A percentile compares a stretch with the other conserved stretches of the same genome.
Evolutionary conservation across 2,797 vertebrate species (phyloP).

Genomic region (Balearica regulorum): DNA sequence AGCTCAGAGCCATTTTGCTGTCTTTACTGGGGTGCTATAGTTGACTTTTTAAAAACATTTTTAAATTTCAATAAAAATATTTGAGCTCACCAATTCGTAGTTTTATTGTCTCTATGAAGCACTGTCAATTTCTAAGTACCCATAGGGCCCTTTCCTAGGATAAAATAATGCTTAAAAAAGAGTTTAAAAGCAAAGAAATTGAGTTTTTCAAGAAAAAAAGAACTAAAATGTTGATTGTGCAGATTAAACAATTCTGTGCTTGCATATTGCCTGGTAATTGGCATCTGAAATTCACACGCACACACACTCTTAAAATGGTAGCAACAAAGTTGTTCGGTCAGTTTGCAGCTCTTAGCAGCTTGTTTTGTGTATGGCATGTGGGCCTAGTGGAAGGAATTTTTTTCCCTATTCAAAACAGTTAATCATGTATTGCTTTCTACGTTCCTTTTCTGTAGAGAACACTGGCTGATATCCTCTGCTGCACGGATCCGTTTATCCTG

Average conservation of each 20-base stretch:
- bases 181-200: neutral
- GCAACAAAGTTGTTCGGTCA: neutral
- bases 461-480: neutral
- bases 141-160: neutral
- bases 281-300: neutral
- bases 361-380: neutral
- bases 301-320: neutral
- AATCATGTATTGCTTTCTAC: slow-evolving; percentile 23
- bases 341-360: neutral
- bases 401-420: slow-evolving; percentile 36
- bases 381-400: slow-evolving; percentile 7
- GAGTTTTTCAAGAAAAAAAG: neutral
- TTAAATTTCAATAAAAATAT: neutral
- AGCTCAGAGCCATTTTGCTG: neutral
- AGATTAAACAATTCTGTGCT: neutral
- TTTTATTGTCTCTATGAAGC: neutral
- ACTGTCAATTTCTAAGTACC: neutral
- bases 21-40: neutral
- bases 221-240: neutral
- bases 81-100: neutral
- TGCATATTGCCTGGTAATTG: neutral
- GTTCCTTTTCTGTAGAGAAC: slow-evolving; percentile 10
- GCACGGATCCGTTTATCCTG: slow-evolving; percentile 12
- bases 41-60: neutral
- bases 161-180: neutral